Percentiles rank a stretch among this genome's conserved stretches.
Evolutionary conservation across 1,140 invertebrate genomes (phyloP).

Genomic region (Trinorchestia longiramus): DNA sequence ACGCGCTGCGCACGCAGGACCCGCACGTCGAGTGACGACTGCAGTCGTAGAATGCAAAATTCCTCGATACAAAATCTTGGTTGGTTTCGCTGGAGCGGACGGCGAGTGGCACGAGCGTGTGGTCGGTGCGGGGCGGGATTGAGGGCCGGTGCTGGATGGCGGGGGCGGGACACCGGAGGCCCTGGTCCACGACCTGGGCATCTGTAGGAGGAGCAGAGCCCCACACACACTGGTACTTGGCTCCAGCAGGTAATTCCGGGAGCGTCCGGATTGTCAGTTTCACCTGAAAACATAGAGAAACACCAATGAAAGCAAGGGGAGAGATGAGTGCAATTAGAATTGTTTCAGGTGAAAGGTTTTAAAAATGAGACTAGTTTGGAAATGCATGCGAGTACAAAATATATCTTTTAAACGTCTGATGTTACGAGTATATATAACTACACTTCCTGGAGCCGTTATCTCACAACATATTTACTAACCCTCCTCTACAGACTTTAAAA

Average conservation of each 20-base stretch:
- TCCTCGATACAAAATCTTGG: slow-evolving; percentile 93
- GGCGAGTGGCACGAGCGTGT: slow-evolving; percentile 90
- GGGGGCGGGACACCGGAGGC: slow-evolving; percentile 88
- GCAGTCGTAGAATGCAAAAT: slow-evolving; percentile 96
- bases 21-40: slow-evolving; percentile 87
- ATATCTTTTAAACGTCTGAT: not conserved
- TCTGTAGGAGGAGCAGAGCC: slow-evolving; percentile 87
- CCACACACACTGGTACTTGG: slow-evolving; percentile 91
- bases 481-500: too few relatives aligned
- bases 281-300: slow-evolving; percentile 72
- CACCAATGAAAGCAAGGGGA: not conserved
- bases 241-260: slow-evolving; percentile 87
- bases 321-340: not conserved
- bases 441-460: not conserved
- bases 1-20: slow-evolving; percentile 87
- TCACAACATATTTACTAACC: not conserved
- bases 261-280: slow-evolving; percentile 89
- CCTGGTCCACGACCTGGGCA: slow-evolving; percentile 81
- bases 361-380: not conserved
- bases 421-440: not conserved
- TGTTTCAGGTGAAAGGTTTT: not conserved
- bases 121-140: slow-evolving; percentile 82
- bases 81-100: slow-evolving; percentile 93
- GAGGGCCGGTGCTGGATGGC: slow-evolving; percentile 80
- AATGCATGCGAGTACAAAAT: not conserved